Conservation (phyloP, 1,140 invertebrate genomes). For the Triops cancriformis region DNA sequence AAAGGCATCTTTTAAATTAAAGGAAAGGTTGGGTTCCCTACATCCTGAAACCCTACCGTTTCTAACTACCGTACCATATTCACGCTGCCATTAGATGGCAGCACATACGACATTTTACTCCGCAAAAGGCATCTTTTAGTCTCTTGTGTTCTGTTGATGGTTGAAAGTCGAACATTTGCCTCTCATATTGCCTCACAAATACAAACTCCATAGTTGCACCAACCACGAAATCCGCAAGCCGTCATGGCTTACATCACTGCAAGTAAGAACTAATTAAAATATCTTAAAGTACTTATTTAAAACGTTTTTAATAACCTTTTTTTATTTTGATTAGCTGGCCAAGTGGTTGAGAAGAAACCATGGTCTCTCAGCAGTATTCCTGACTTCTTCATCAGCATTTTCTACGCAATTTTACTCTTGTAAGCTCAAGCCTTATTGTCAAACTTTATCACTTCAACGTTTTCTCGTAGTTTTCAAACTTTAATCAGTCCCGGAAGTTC, state of each 20-base stretch:
- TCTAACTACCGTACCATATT: no score
- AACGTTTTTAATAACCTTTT: background rate
- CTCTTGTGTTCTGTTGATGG: no score
- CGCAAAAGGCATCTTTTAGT: no score
- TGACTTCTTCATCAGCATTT: conserved; percentile 16
- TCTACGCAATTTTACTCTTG: conserved; percentile 24
- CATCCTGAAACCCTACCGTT: no score
- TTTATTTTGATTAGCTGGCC: conserved; percentile 5
- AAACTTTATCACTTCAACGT: background rate
- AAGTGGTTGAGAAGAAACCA: conserved; percentile 19
- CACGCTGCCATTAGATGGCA: no score
- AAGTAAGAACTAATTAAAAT: background rate
- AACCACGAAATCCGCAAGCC: background rate
- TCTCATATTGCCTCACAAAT: no score
- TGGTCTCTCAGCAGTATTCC: conserved; percentile 12
- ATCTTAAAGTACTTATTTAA: no score
- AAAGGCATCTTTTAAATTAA: no score
- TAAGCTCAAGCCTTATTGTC: conserved; percentile 6
- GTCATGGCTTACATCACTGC: conserved; percentile 23
- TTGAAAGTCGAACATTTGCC: no score
- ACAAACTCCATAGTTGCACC: no score
- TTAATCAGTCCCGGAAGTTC: conserved; percentile 18
- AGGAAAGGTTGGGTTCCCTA: no score
- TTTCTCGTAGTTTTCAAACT: conserved; percentile 23
- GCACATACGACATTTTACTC: no score